Conservation (phyloP, 1,140 invertebrate species). For the Chironomus striatipennis region DNA sequence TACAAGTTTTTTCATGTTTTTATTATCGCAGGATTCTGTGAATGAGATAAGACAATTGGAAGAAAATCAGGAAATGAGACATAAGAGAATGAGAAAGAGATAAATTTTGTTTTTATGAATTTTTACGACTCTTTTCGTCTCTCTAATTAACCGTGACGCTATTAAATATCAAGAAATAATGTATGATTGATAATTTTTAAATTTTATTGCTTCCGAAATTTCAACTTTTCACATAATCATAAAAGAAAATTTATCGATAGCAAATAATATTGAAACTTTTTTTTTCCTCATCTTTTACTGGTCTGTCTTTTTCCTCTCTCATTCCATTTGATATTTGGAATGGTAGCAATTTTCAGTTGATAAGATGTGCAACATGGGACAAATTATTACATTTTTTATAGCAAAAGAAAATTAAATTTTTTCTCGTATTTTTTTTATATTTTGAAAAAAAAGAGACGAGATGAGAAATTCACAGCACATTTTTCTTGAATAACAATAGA, state of each 20-base stretch:
- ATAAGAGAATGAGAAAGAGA: neutral
- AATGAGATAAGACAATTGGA: too few relatives aligned
- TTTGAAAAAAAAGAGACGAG: neutral
- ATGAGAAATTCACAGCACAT: neutral
- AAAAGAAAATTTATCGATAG: too few relatives aligned
- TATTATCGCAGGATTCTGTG: too few relatives aligned
- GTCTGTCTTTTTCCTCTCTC: neutral
- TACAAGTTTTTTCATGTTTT: too few relatives aligned
- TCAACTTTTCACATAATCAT: too few relatives aligned
- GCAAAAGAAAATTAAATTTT: neutral
- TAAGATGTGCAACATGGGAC: constrained; percentile 19
- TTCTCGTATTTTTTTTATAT: neutral
- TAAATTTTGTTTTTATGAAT: neutral
- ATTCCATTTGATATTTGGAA: neutral
- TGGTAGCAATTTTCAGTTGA: neutral
- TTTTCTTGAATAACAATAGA: neutral
- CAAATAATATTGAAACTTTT: neutral
- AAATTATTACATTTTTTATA: neutral
- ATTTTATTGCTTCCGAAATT: neutral
- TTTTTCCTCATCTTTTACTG: neutral
- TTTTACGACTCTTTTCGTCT: constrained; percentile 15
- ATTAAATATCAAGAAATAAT: neutral
- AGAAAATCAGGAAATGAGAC: neutral
- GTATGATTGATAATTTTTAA: neutral
- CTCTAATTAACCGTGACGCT: constrained; percentile 3